These are phyloP conservation scores for Herminia tarsipennalis DNA, from an alignment of 2,888 invertebrate genomes.

Conservation along the genomic window DNA sequence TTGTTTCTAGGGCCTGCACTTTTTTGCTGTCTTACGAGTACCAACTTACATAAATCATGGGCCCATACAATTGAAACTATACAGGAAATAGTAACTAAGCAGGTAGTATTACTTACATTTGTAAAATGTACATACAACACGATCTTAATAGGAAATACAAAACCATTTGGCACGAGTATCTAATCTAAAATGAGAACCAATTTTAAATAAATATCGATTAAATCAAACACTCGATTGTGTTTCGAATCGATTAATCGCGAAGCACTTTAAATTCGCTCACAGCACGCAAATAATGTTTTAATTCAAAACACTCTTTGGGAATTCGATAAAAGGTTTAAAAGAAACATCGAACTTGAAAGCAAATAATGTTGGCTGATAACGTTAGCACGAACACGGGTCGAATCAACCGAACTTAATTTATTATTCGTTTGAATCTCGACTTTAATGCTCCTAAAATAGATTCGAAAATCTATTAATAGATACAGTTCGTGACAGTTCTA, in stretches of 20 bases:
- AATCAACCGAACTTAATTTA: constrained; percentile 43
- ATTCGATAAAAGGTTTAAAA: constrained; percentile 74
- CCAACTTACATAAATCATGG: too few relatives aligned
- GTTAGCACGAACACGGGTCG: constrained; percentile 56
- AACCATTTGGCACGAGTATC: neutral
- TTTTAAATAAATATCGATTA: constrained; percentile 41
- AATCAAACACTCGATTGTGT: constrained; percentile 39
- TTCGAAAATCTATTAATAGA: constrained; percentile 25
- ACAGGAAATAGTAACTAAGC: too few relatives aligned
- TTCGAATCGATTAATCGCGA: constrained; percentile 63
- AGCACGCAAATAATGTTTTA: constrained; percentile 77
- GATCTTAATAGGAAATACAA: neutral
- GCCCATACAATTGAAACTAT: too few relatives aligned
- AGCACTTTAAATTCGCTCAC: constrained; percentile 72
- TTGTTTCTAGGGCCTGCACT: too few relatives aligned
- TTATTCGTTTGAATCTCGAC: constrained; percentile 36
- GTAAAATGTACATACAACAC: too few relatives aligned
- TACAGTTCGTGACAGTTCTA: constrained; percentile 60
- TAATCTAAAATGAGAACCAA: constrained; percentile 19
- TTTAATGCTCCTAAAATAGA: constrained; percentile 25
- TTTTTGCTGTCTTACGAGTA: too few relatives aligned
- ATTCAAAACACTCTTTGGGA: constrained; percentile 73
- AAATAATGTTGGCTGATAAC: constrained; percentile 77
- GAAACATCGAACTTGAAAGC: constrained; percentile 72
- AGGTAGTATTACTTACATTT: too few relatives aligned